phyloP scores from a whole-genome alignment of 2,797 vertebrate species.

The Propithecus deckenii region DNA sequence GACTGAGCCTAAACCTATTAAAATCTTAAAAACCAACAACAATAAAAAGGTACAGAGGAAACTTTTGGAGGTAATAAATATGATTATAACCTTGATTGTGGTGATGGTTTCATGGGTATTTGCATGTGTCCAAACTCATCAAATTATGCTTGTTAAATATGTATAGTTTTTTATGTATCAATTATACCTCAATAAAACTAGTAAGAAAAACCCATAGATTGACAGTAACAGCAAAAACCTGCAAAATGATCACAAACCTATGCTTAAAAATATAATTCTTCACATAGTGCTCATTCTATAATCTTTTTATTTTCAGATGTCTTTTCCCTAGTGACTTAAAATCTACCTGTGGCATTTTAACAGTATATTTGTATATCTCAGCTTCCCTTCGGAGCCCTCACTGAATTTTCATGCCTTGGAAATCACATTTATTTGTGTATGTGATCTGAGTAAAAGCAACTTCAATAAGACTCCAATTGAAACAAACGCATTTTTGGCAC shows the following conservation, averaged over 20 bases:
- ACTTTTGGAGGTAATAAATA: neutral
- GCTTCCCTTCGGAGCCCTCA: neutral
- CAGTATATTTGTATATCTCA: neutral
- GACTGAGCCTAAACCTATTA: neutral
- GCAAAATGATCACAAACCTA: neutral
- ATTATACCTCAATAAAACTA: neutral
- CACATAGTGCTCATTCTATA: neutral
- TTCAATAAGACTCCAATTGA: conserved; percentile 19
- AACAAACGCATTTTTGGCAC: conserved; percentile 56
- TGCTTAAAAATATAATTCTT: neutral
- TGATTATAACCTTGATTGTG: neutral
- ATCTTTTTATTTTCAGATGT: neutral
- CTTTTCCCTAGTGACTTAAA: neutral
- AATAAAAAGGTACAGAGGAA: neutral
- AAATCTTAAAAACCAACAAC: neutral
- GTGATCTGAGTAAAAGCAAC: neutral
- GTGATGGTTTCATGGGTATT: neutral
- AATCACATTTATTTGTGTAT: neutral
- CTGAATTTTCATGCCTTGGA: neutral
- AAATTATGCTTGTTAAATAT: neutral
- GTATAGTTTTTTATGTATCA: neutral
- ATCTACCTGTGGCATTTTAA: neutral
- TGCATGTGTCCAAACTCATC: neutral
- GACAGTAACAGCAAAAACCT: neutral
- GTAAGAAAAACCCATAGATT: neutral